Evolutionary conservation across 2,113 vertebrate species (phyloP).

Genomic region (Arvicanthis niloticus): DNA sequence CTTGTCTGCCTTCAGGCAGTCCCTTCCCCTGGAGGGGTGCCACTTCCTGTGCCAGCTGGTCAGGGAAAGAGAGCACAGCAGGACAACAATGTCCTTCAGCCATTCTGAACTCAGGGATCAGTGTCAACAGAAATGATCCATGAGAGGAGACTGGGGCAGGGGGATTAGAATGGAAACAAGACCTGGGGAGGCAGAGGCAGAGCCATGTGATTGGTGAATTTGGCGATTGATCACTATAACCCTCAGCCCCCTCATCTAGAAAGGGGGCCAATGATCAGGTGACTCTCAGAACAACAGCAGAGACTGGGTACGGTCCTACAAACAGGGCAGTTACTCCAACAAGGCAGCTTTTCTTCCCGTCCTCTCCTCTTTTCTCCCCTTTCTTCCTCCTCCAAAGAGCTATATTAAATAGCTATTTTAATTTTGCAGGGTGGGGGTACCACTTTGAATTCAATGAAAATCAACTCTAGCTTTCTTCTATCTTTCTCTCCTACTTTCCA

Average conservation of each 20-base stretch:
- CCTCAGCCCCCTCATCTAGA: neutral
- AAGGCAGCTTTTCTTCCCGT: neutral
- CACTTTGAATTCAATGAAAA: slow-evolving; percentile 5
- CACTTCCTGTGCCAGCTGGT: neutral
- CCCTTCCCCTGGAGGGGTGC: neutral
- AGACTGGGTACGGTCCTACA: too few relatives aligned
- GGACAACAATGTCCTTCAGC: neutral
- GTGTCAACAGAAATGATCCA: neutral
- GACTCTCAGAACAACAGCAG: neutral
- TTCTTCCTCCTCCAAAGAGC: neutral
- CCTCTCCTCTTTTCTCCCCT: neutral
- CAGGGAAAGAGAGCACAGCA: neutral
- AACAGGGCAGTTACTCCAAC: neutral
- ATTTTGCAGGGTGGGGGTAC: neutral
- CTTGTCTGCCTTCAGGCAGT: neutral
- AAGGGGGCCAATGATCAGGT: neutral
- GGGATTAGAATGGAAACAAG: neutral
- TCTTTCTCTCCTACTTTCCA: neutral
- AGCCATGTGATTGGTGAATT: neutral
- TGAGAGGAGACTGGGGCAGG: neutral
- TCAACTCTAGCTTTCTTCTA: neutral
- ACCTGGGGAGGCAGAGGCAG: rapidly evolving
- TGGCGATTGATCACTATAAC: neutral
- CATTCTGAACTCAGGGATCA: neutral
- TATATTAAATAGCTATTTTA: neutral